Percentiles rank a stretch among this genome's conserved stretches.
Evolutionary conservation across 2,797 vertebrate genomes (phyloP).

Genomic region (Cuniculus paca): DNA sequence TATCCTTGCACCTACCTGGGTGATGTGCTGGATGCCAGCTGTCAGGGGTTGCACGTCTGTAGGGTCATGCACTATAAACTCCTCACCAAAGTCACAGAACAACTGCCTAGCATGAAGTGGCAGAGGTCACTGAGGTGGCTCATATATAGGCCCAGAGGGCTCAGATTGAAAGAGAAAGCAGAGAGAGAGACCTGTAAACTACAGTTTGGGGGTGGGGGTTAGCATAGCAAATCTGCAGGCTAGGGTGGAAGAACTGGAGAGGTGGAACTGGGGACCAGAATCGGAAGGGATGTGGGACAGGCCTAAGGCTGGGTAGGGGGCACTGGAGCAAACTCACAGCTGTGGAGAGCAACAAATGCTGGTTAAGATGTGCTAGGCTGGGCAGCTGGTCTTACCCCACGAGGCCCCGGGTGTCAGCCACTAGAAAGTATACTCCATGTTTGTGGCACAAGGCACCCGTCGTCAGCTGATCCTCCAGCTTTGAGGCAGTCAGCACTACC

Average conservation of each 20-base stretch:
- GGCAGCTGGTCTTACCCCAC: constrained; percentile 87
- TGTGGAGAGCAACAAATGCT: background rate
- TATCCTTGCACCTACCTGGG: constrained; percentile 89
- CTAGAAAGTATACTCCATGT: constrained; percentile 89
- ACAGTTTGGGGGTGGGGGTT: background rate
- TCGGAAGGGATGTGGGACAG: background rate
- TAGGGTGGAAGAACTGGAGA: background rate
- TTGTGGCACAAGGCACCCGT: constrained; percentile 91
- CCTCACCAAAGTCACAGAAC: constrained; percentile 96
- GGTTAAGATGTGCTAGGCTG: background rate
- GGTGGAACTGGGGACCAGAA: background rate
- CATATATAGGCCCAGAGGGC: background rate
- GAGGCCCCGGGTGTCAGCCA: constrained; percentile 93
- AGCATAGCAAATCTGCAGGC: background rate
- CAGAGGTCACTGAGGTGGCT: background rate
- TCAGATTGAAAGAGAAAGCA: background rate
- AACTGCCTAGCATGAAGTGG: constrained; percentile 90
- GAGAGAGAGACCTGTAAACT: background rate
- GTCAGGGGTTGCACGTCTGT: constrained; percentile 88
- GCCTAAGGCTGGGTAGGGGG: background rate
- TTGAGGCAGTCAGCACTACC: constrained; percentile 93
- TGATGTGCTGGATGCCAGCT: constrained; percentile 89
- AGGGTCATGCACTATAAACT: constrained; percentile 89
- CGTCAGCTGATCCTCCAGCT: constrained; percentile 92
- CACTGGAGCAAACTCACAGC: background rate